Base-by-base conservation (phyloP, 2,888 invertebrate genomes). In the Drosophila paracracens region DNA sequence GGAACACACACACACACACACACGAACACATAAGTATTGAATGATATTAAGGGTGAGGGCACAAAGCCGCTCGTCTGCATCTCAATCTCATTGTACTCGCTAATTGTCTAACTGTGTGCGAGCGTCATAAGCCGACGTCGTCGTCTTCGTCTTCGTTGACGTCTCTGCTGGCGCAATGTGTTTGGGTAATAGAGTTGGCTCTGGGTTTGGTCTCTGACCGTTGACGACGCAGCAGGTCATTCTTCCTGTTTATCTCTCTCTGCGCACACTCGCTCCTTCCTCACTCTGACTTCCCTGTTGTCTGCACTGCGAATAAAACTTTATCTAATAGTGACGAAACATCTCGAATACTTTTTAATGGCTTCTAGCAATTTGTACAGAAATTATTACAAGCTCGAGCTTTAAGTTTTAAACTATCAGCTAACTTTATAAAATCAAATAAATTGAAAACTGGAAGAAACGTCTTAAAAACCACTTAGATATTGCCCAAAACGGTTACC, bases 11-110 rank as follows among this genome's bases (percentile, higher is more conserved):
- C 76, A 57, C 25, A 40, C 38, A 46, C 52, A 57, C 36, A 31
- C 21, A 52, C 11, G 21, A 2, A 13, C 5, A 54, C 18, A 27
- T 13, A 27, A 54, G 25, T 43, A 48, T 66, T 31, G 51, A 21
- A 25, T 63, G 60, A 52, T 81, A 67, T 65, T 78, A 73, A 69
- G 74, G 82, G 74, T 67, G 73, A 73, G 74, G 75, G 75, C 76
- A 74, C 61, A 82, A 79, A 79, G 59, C 71, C 60, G 82, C 75
- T 71, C 68, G 87, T 89, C 90, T 81, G 89, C 85, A 89, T 72
- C 85, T 85, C 91, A 85, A 88, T 87, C 91, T 90, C 91, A 91
- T 87, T 87, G 91, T 91, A 71, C 81, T 85, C 89, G 90, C 90
- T 87, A 87, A 87, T 87, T 91, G 87, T 91, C 89, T 82, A 74